A percentile compares a stretch with the other conserved stretches of the same genome.
phyloP scores from a whole-genome alignment of 2,797 vertebrate species.

The Anabas testudineus region DNA sequence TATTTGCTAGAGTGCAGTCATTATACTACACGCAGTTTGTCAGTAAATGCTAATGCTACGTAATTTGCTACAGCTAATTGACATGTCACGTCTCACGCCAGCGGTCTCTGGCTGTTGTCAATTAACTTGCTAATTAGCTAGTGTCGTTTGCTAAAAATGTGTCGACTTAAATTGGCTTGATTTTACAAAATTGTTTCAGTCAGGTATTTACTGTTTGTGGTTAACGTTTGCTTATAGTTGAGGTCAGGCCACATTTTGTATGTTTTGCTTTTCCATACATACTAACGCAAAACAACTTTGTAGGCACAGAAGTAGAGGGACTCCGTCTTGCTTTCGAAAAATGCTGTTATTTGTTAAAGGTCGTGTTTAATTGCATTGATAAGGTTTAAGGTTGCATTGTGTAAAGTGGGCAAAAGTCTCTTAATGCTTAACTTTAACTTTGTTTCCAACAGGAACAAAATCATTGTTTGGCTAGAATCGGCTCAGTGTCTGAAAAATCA shows the following conservation, averaged over 20 bases:
- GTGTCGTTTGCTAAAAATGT: neutral
- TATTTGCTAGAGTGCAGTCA: accelerated
- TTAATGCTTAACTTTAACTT: neutral
- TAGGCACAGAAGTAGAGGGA: too few species aligned
- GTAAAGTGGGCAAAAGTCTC: neutral
- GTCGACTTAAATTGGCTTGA: neutral
- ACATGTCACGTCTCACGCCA: slow-evolving; percentile 8
- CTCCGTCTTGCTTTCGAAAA: too few species aligned
- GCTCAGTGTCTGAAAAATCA: slow-evolving; percentile 77
- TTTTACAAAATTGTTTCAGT: neutral
- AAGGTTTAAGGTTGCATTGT: neutral
- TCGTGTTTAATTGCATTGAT: neutral
- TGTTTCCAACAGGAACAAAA: slow-evolving; percentile 43
- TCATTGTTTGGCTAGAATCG: slow-evolving; percentile 47
- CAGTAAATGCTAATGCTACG: slow-evolving; percentile 15
- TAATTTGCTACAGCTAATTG: slow-evolving; percentile 34
- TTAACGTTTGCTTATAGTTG: neutral
- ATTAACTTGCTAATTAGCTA: slow-evolving; percentile 71
- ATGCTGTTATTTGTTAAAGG: neutral
- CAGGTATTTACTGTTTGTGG: too few species aligned
- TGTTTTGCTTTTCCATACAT: neutral
- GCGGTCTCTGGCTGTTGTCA: slow-evolving; percentile 56
- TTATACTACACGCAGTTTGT: neutral
- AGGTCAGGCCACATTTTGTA: accelerated
- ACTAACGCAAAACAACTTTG: too few species aligned